Percentiles rank a stretch among this genome's conserved stretches.
These are phyloP conservation scores for Terrapene triunguis DNA, from an alignment of 2,113 vertebrate species.

Conservation along the genomic window DNA sequence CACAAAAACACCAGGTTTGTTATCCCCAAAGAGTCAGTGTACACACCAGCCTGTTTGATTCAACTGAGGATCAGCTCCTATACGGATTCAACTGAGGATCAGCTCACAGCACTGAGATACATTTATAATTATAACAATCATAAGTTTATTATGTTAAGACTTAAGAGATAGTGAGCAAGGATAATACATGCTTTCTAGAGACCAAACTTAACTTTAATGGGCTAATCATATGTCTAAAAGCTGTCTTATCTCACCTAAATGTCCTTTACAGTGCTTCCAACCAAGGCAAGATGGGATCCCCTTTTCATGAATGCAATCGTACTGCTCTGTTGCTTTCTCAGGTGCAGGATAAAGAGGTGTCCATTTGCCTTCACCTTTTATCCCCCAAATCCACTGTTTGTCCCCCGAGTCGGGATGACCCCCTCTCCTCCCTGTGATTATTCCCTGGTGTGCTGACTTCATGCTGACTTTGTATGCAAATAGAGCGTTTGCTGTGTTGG, in stretches of 20 bases:
- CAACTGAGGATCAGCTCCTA: background rate
- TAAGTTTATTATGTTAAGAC: background rate
- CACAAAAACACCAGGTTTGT: background rate
- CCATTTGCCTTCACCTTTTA: background rate
- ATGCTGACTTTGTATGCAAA: background rate
- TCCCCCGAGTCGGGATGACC: background rate
- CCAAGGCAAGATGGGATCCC: background rate
- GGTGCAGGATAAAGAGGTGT: background rate
- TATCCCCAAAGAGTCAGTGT: background rate
- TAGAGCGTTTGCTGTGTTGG: background rate
- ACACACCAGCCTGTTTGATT: background rate
- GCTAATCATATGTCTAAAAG: background rate
- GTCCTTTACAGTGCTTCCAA: background rate
- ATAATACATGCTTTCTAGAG: background rate
- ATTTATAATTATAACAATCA: background rate
- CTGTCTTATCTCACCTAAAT: background rate
- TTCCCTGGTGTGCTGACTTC: background rate
- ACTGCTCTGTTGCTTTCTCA: background rate
- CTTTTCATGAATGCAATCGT: background rate
- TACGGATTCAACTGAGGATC: too few species aligned
- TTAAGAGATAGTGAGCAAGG: background rate
- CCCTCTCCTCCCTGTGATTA: background rate
- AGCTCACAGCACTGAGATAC: background rate
- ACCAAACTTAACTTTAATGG: background rate
- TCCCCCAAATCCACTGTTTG: background rate